A percentile compares a stretch with the other conserved stretches of the same genome.
These are phyloP conservation scores for Polyploca ridens DNA, from an alignment of 2,888 invertebrate species.

Conservation along the genomic window DNA sequence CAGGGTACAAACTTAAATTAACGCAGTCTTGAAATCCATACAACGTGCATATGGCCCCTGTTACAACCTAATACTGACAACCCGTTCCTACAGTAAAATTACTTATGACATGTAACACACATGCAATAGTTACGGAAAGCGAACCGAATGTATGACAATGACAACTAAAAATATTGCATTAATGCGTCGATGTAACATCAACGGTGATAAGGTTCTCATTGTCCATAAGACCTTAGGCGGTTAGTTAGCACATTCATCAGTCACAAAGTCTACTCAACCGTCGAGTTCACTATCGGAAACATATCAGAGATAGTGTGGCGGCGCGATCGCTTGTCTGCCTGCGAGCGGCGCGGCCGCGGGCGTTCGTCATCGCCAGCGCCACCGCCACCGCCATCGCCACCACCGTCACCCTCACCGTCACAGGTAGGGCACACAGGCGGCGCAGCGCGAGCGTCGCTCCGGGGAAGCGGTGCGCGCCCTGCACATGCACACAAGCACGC, in stretches of 20 bases:
- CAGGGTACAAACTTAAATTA: conserved; percentile 60
- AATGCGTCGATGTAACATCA: conserved; percentile 43
- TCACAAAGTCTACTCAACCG: conserved; percentile 64
- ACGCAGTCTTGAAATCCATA: conserved; percentile 77
- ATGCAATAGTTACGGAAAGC: conserved; percentile 67
- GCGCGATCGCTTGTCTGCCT: conserved; percentile 19
- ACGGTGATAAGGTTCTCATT: conserved; percentile 42
- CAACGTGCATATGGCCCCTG: conserved; percentile 54
- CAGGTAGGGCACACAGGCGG: conserved; percentile 79
- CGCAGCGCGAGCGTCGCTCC: conserved; percentile 73
- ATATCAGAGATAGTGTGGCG: conserved; percentile 76
- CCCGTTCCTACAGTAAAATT: conserved; percentile 38
- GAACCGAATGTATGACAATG: conserved; percentile 48
- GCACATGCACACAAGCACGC: conserved; percentile 81
- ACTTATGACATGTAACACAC: conserved; percentile 45
- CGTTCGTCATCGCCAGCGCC: neutral
- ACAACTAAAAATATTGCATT: conserved; percentile 51
- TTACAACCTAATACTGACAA: conserved; percentile 66
- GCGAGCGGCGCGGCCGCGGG: neutral
- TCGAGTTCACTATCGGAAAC: conserved; percentile 62
- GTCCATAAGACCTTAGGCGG: conserved; percentile 51
- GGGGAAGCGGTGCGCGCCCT: conserved; percentile 78
- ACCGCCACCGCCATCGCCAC: neutral
- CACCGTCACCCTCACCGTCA: conserved; percentile 45
- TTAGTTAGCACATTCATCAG: conserved; percentile 63